Evolutionary conservation across 2,888 invertebrate species (phyloP).

Genomic region (Drosophila demipolita): DNA sequence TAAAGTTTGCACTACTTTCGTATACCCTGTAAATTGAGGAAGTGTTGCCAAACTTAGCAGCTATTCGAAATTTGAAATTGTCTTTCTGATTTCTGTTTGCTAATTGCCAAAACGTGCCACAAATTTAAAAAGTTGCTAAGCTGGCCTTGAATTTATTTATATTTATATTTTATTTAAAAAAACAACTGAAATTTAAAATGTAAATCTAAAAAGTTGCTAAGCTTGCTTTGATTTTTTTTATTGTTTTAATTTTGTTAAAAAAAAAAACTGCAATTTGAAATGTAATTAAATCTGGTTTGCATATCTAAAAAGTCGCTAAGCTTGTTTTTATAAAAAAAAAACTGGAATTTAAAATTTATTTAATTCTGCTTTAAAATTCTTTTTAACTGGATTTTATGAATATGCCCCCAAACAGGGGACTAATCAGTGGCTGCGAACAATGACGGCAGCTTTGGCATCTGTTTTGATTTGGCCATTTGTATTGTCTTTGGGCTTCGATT

Average conservation of each 20-base stretch:
- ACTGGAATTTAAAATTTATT: not conserved
- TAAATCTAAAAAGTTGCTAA: not conserved
- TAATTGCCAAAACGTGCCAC: not conserved
- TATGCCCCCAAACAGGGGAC: slow-evolving; percentile 8
- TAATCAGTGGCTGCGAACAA: not conserved
- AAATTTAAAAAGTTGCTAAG: not conserved
- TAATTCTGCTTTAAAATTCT: not conserved
- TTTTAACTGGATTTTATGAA: not conserved
- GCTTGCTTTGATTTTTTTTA: too few relatives aligned
- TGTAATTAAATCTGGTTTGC: too few relatives aligned
- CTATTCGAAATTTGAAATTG: too few relatives aligned
- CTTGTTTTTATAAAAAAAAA: not conserved
- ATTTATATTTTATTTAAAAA: too few relatives aligned
- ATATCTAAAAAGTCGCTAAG: not conserved
- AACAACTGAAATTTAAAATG: too few relatives aligned
- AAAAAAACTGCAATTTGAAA: not conserved
- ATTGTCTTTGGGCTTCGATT: slow-evolving; percentile 55
- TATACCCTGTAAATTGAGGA: slow-evolving; percentile 25
- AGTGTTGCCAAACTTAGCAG: not conserved
- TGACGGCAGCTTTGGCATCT: slow-evolving; percentile 1
- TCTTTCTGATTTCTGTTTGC: not conserved
- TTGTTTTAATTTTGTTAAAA: too few relatives aligned
- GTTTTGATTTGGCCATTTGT: slow-evolving; percentile 15
- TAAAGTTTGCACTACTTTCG: slow-evolving; percentile 6
- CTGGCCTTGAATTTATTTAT: too few relatives aligned